phyloP scores from a whole-genome alignment of 2,797 vertebrate genomes.

The Hemibagrus guttatus region DNA sequence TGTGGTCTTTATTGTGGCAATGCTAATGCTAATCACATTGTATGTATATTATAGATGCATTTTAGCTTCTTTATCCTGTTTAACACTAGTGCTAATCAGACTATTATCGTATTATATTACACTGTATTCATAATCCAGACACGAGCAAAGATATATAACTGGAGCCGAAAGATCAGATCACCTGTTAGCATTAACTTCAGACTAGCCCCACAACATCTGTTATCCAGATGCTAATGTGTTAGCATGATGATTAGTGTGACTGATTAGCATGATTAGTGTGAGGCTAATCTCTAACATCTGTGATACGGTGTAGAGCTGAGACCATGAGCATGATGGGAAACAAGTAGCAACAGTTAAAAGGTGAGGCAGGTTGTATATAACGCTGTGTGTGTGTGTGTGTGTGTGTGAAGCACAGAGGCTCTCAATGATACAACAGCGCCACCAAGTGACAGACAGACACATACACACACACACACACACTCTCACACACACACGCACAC shows the following conservation, averaged over 20 bases:
- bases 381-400: slow-evolving; percentile 37
- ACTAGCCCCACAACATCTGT: slow-evolving; percentile 8
- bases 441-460: slow-evolving; percentile 47
- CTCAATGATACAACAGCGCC: slow-evolving; percentile 56
- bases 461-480: neutral
- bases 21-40: neutral
- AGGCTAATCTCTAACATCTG: slow-evolving; percentile 14
- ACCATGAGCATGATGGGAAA: slow-evolving; percentile 28
- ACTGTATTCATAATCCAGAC: neutral
- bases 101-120: too few relatives aligned
- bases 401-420: slow-evolving; percentile 28
- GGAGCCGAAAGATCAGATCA: neutral
- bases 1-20: neutral
- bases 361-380: slow-evolving; percentile 39
- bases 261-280: neutral
- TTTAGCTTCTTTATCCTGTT: neutral
- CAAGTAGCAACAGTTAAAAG: slow-evolving; percentile 38
- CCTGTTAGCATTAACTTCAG: neutral
- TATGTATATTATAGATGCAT: neutral
- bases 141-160: neutral
- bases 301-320: neutral
- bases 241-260: neutral
- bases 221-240: slow-evolving; percentile 4
- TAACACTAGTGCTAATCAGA: neutral
- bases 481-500: neutral